phyloP scores from a whole-genome alignment of 1,140 invertebrate species.

The Penaeus vannamei region DNA sequence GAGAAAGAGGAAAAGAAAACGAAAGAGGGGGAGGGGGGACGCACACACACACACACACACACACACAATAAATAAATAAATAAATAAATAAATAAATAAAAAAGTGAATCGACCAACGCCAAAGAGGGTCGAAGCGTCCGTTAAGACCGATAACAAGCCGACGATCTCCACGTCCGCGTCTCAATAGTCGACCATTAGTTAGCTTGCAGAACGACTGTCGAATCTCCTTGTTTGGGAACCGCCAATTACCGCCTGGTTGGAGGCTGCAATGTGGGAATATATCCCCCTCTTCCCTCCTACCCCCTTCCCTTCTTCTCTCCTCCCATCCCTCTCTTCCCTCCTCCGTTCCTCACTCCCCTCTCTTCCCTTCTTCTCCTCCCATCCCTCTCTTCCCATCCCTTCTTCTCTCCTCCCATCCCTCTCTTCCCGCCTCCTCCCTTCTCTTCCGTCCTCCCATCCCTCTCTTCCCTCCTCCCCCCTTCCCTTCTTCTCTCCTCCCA shows the following conservation, averaged over 20 bases:
- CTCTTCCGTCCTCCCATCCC: neutral
- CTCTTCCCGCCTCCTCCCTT: neutral
- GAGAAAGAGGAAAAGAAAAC: no score
- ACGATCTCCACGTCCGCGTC: neutral
- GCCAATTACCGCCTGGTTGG: conserved; percentile 25
- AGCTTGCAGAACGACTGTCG: conserved; percentile 29
- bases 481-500: no score
- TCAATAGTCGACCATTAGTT: conserved; percentile 17
- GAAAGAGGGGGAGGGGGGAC: no score
- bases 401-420: no score
- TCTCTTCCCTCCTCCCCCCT: neutral
- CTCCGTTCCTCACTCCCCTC: neutral
- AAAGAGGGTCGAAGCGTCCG: no score
- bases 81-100: no score
- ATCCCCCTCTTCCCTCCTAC: neutral
- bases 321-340: neutral
- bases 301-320: no score
- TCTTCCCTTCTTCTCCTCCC: neutral
- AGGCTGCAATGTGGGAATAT: neutral
- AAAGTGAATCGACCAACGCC: no score
- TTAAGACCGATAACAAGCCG: no score
- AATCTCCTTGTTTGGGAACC: neutral
- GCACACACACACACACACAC: no score
- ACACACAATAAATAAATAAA: no score
- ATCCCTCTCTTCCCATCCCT: neutral